Conservation (phyloP, 2,113 vertebrate genomes). For the Salvelinus alpinus region DNA sequence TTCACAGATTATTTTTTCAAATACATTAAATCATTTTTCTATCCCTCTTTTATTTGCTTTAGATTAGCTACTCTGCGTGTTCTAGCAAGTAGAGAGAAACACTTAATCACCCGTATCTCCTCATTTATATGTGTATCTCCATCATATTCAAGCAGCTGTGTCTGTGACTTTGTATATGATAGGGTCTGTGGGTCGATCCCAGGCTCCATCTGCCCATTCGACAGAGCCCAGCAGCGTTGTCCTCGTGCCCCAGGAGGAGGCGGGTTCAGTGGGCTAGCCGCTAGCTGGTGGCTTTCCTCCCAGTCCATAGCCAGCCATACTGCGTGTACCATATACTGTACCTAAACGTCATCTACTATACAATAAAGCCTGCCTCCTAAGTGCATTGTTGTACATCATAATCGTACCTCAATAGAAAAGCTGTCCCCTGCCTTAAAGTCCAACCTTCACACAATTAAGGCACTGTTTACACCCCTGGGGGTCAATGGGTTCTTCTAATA, state of each 20-base stretch:
- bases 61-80: neutral
- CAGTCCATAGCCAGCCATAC: slow-evolving; percentile 35
- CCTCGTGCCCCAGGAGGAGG: slow-evolving; percentile 26
- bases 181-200: no score
- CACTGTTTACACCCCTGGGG: slow-evolving; percentile 72
- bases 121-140: neutral
- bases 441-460: slow-evolving; percentile 78
- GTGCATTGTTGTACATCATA: slow-evolving; percentile 73
- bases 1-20: neutral
- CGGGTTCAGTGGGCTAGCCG: slow-evolving; percentile 36
- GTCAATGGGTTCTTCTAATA: slow-evolving; percentile 80
- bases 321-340: slow-evolving; percentile 32
- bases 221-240: slow-evolving; percentile 53
- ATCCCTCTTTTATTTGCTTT: neutral
- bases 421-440: slow-evolving; percentile 59
- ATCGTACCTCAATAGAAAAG: slow-evolving; percentile 62
- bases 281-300: slow-evolving; percentile 28
- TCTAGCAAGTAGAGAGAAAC: neutral
- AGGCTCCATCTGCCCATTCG: slow-evolving; percentile 11
- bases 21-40: neutral
- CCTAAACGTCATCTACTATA: slow-evolving; percentile 34
- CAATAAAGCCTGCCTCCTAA: slow-evolving; percentile 67
- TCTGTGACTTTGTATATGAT: neutral
- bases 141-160: neutral
- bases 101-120: no score